Evolutionary conservation across 1,140 invertebrate genomes (phyloP), one percentile per base, ranked within the genome.

Genomic region (Drosophila auraria): DNA sequence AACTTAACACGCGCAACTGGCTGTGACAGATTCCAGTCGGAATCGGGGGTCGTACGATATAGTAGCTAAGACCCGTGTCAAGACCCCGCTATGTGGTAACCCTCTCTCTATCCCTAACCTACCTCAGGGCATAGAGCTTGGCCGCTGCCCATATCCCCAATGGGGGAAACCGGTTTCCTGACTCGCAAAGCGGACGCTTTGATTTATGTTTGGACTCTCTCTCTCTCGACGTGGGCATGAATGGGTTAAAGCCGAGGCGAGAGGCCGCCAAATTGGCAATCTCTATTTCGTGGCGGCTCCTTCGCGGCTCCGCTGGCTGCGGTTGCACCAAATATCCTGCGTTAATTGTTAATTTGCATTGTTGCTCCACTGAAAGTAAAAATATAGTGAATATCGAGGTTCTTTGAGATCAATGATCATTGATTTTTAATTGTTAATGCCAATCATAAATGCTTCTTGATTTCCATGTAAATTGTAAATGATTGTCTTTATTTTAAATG

Each of bases 311-410:
- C 17, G 12, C 27, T 36, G 45, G 38, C 44, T 83, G 81, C 47
- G 81, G 78, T 84, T 80, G 64, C 53, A 60, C 66, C 56, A 68
- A 73, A 80, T 84, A 73, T 84, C 63, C 81, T 72, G 65, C 53
- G 66, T 64, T 83, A 83, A 84, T 84, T 84, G 77, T 78, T 72
- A 65, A 80, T 80, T 71, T 77, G 59, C 70, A 25, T 60, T 73
- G 70, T 53, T 51, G 66, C 47, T 51, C 27, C 68, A 50, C 63
- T 69, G 63, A 14, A 6, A 44, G 17, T 50, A 65, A 69, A 15
- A 56, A 14, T 2, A 15, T 36, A 20, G 27, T 15, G 12, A 25
- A 25, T 36, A 4, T 36, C 0, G 2, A 36, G 33, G 1, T 12
- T 11, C 3, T 1, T 36, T 11, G n/a, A 30, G 15, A 9, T 4